Evolutionary conservation across 2,113 vertebrate genomes (phyloP).

Genomic region (Bubalus kerabau): DNA sequence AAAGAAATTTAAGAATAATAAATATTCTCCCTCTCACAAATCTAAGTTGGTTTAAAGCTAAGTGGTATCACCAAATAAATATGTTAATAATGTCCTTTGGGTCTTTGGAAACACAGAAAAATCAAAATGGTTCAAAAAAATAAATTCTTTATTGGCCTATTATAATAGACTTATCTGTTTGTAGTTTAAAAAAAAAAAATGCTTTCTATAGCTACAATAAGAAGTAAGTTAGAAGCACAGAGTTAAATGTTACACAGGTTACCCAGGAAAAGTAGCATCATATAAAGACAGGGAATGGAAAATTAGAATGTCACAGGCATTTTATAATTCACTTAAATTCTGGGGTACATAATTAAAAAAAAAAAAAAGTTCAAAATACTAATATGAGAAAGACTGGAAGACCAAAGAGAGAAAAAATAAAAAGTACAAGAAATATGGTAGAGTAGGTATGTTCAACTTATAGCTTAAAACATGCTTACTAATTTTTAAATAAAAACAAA

Average conservation of each 20-base stretch:
- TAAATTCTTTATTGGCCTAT: background rate
- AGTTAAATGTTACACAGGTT: background rate
- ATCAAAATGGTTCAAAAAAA: background rate
- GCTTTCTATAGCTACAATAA: background rate
- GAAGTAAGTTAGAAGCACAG: background rate
- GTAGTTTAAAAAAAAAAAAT: background rate
- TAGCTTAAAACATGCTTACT: background rate
- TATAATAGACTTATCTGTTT: background rate
- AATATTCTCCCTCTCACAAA: background rate
- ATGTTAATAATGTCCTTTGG: background rate
- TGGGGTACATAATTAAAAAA: background rate
- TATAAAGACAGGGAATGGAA: background rate
- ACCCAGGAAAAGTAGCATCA: background rate
- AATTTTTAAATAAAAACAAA: background rate
- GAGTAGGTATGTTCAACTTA: background rate
- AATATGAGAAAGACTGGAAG: background rate
- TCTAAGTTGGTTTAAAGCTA: background rate
- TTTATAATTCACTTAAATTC: background rate
- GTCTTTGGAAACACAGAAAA: background rate
- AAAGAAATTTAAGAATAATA: background rate
- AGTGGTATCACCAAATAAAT: background rate
- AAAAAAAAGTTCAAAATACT: background rate
- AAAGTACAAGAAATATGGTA: background rate
- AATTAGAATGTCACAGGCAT: background rate
- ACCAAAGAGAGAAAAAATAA: background rate